phyloP scores from a whole-genome alignment of 1,140 invertebrate genomes.

The Drosophila rhopaloa region DNA sequence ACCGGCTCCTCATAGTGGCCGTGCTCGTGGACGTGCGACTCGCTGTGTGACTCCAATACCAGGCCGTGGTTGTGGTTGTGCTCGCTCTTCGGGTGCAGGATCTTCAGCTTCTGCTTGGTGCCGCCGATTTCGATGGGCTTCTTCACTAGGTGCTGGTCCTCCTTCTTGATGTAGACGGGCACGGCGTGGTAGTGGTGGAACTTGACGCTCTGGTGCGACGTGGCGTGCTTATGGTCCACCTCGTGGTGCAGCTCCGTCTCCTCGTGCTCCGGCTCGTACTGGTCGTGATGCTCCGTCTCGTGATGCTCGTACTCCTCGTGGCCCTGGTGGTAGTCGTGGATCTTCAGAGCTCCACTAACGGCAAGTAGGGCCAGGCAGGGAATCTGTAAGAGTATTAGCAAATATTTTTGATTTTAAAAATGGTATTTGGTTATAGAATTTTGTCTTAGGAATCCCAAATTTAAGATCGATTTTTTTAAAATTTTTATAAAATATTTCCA shows the following conservation, averaged over 20 bases:
- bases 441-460: too few relatives aligned
- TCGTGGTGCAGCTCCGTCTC: slow-evolving; percentile 87
- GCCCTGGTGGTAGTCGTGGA: slow-evolving; percentile 68
- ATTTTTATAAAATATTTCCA: too few relatives aligned
- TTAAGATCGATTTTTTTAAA: too few relatives aligned
- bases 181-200: slow-evolving; percentile 88
- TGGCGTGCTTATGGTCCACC: slow-evolving; percentile 87
- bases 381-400: slow-evolving; percentile 38
- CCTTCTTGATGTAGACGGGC: slow-evolving; percentile 88
- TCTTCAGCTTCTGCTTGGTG: slow-evolving; percentile 86
- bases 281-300: slow-evolving; percentile 56
- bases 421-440: too few relatives aligned
- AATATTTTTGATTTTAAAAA: not conserved
- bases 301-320: slow-evolving; percentile 27
- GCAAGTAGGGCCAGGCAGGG: slow-evolving; percentile 61
- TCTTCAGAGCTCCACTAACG: slow-evolving; percentile 57
- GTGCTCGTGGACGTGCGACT: slow-evolving; percentile 85
- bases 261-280: slow-evolving; percentile 85
- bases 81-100: slow-evolving; percentile 86
- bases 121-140: slow-evolving; percentile 87
- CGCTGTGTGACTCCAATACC: slow-evolving; percentile 86
- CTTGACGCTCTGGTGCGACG: slow-evolving; percentile 88
- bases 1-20: slow-evolving; percentile 84
- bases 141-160: slow-evolving; percentile 87
- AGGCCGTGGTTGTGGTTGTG: slow-evolving; percentile 86